A percentile compares a stretch with the other conserved stretches of the same genome.
These are phyloP conservation scores for Lepas anatifera DNA, from an alignment of 2,888 invertebrate genomes.

Conservation along the genomic window DNA sequence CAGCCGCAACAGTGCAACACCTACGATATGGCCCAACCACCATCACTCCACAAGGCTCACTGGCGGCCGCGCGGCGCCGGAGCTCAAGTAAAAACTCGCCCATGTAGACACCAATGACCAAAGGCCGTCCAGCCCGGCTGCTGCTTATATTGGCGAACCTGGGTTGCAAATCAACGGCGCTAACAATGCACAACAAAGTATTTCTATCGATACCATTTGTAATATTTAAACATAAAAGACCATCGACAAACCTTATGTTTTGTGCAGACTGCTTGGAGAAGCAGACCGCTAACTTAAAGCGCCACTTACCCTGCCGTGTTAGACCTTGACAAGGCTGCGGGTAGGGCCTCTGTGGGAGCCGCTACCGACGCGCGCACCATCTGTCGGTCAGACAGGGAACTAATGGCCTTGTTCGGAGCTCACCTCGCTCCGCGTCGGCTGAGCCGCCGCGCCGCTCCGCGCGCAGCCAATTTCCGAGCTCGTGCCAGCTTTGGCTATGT, in stretches of 20 bases:
- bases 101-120: slow-evolving; percentile 12
- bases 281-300: not conserved
- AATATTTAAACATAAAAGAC: no score
- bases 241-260: no score
- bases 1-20: no score
- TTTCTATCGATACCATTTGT: no score
- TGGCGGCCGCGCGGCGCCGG: not conserved
- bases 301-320: not conserved
- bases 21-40: no score
- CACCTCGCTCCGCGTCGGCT: no score
- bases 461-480: no score
- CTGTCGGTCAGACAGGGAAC: not conserved
- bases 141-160: not conserved
- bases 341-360: slow-evolving; percentile 10
- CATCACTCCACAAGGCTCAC: not conserved
- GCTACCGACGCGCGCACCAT: not conserved
- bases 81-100: slow-evolving; percentile 5
- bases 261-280: no score
- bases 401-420: not conserved
- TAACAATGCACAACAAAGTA: no score
- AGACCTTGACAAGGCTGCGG: slow-evolving; percentile 12
- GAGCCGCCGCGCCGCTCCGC: no score
- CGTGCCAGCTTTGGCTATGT: no score
- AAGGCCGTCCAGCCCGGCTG: not conserved
- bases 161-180: no score